Base-by-base conservation (phyloP, 1,140 invertebrate species). In the Dendrolimus punctatus region DNA sequence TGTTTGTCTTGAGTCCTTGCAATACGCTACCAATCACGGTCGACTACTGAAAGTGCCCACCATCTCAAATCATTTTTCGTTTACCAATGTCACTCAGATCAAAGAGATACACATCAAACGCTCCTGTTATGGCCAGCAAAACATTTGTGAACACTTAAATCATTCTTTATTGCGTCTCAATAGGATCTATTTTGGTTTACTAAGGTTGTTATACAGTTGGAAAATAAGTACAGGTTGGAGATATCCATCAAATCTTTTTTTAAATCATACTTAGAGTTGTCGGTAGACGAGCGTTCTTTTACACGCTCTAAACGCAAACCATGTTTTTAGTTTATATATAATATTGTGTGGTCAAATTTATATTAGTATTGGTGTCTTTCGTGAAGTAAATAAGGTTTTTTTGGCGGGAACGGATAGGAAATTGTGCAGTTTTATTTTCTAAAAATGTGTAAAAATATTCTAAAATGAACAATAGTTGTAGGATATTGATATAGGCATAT, bases 51-150 rank as follows among this genome's bases (percentile, higher is more conserved):
- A 58, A 67, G 65, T 63, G 67, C 69, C 64, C 59, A 68, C 49
- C 55, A 68, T 62, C 50, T 59, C 76, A 71, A 76, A 76, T 76
- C 76, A 79, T 77, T 57, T 60, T 65, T 64, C 67, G 79, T 74
- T 73, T 80, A 79, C 71, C 58, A 59, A 74, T 72, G 76, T 77
- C 74, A 76, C 57, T 64, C 60, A 73, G 62, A 77, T 83, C 77
- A 83, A 80, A 83, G 76, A 51, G 56, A 54, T 53, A 64, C 51
- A 78, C 69, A 70, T 80, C 76, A 80, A 80, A 83, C 70, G 60
- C 53, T 49, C 63, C 53, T 62, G 57, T 64, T 69, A 69, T 66
- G 58, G 62, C 53, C 51, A 49, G 58, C 67, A 65, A 39, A 68
- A 62, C 51, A 62, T 68, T 55, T 58, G 63, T 66, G 39, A 64